Evolutionary conservation across 1,140 invertebrate genomes (phyloP), one percentile per base, ranked within the genome.

Genomic region (Rhynchophorus ferrugineus): DNA sequence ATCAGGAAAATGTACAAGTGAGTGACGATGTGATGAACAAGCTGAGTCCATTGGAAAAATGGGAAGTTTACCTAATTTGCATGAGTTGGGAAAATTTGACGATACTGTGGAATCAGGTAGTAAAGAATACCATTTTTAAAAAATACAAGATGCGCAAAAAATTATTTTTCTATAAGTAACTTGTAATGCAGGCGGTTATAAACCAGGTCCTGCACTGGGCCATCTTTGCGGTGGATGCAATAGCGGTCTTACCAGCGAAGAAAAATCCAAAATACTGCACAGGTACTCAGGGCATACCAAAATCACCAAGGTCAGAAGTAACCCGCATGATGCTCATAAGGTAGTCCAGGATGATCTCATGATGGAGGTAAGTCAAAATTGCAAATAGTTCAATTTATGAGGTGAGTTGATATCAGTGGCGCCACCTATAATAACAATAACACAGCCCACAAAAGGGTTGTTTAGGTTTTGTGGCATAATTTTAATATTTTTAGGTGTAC

Each of bases 1-100:
- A n/a, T n/a, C n/a, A n/a, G n/a, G n/a, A n/a, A n/a, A n/a, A n/a
- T n/a, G n/a, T n/a, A n/a, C n/a, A n/a, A n/a, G n/a, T n/a, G n/a
- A n/a, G n/a, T n/a, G n/a, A n/a, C n/a, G n/a, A 35, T 44, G 47
- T 50, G 36, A 56, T 56, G 54, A 33, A 11, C 22, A 18, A 41
- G 24, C 17, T n/a, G n/a, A n/a, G n/a, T n/a, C n/a, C n/a, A n/a
- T 19, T 16, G 14, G 17, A 56, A 73, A 19, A 22, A 81, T 81
- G 79, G 79, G 79, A 18, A 81, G 79, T 52, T 54, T 81, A 52
- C 79, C 79, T 33, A 81, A 81, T 70, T 62, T 81, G 13, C 78
- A 80, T 56, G 77, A 80, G 58, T 67, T 79, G 45, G 70, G 73
- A 14, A 70, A 68, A 58, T 68, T 69, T 7, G 72, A 71, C 65